Percentiles rank a stretch among this genome's conserved stretches.
Evolutionary conservation across 2,113 vertebrate species (phyloP).

Genomic region (Acrocephalus arundinaceus): DNA sequence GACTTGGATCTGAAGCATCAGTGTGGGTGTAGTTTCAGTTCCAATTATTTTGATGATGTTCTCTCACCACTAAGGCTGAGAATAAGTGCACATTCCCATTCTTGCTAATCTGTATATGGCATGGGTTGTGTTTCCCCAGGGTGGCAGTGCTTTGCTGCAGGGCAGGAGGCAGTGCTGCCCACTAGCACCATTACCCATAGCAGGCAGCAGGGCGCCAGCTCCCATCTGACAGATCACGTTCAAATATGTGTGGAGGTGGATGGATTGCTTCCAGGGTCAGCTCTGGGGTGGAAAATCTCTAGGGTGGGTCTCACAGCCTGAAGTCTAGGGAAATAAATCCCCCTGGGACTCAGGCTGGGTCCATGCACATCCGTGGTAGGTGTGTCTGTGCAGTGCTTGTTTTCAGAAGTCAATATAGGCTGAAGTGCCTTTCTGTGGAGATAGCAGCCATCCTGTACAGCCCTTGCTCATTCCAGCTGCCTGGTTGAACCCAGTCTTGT

Average conservation of each 20-base stretch:
- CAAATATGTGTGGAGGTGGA: not conserved
- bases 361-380: rapidly evolving
- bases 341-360: not conserved
- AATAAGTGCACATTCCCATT: not conserved
- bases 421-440: not conserved
- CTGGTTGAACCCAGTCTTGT: not conserved
- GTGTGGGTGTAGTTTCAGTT: not conserved
- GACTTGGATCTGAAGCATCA: not conserved
- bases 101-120: not conserved
- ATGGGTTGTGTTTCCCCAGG: not conserved
- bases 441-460: not conserved
- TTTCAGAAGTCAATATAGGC: not conserved
- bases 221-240: rapidly evolving
- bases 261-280: not conserved
- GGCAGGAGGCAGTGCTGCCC: not conserved
- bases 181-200: too few species aligned
- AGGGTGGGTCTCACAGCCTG: too few species aligned
- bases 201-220: not conserved
- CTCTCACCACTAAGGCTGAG: not conserved
- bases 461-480: not conserved
- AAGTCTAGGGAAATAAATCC: not conserved
- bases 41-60: not conserved
- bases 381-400: not conserved
- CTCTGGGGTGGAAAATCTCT: not conserved
- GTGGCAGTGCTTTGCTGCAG: not conserved